A percentile compares a stretch with the other conserved stretches of the same genome.
Conservation (phyloP, 2,113 vertebrate genomes). For the Choloepus hoffmanni region DNA sequence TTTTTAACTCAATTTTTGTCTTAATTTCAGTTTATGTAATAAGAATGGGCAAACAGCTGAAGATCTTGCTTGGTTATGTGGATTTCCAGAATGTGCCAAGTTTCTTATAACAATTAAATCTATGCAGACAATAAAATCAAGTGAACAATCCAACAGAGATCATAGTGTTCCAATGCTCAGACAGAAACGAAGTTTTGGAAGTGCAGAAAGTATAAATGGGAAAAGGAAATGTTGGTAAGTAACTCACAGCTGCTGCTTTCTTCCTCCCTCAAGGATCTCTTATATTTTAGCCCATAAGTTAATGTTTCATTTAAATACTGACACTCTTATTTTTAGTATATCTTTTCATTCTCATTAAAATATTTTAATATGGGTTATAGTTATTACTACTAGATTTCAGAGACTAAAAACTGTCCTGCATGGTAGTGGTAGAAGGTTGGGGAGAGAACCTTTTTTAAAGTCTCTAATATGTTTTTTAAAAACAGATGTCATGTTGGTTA, state of each 20-base stretch:
- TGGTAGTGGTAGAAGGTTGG: background rate
- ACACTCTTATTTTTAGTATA: slow-evolving; percentile 6
- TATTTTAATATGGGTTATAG: background rate
- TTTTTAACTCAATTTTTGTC: slow-evolving; percentile 26
- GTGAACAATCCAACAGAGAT: background rate
- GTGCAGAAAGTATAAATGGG: slow-evolving; percentile 65
- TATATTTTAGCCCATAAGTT: background rate
- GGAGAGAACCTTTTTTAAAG: slow-evolving; percentile 46
- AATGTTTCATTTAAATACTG: background rate
- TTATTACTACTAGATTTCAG: background rate
- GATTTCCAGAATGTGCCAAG: slow-evolving; percentile 88
- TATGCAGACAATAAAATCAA: slow-evolving; percentile 78
- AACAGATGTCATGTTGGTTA: slow-evolving; percentile 60
- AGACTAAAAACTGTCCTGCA: background rate
- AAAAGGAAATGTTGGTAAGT: slow-evolving; percentile 85
- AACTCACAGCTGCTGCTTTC: background rate
- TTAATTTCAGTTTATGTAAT: slow-evolving; percentile 87
- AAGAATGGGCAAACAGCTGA: slow-evolving; percentile 89
- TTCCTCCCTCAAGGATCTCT: background rate
- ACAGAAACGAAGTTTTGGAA: slow-evolving; percentile 78
- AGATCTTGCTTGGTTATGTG: slow-evolving; percentile 87
- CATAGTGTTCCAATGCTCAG: background rate
- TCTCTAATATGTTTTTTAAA: slow-evolving; percentile 33
- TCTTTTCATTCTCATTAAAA: slow-evolving; percentile 23
- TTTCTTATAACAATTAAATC: slow-evolving; percentile 86